Conservation (phyloP, 2,113 vertebrate genomes). For the Prunella himalayana region DNA sequence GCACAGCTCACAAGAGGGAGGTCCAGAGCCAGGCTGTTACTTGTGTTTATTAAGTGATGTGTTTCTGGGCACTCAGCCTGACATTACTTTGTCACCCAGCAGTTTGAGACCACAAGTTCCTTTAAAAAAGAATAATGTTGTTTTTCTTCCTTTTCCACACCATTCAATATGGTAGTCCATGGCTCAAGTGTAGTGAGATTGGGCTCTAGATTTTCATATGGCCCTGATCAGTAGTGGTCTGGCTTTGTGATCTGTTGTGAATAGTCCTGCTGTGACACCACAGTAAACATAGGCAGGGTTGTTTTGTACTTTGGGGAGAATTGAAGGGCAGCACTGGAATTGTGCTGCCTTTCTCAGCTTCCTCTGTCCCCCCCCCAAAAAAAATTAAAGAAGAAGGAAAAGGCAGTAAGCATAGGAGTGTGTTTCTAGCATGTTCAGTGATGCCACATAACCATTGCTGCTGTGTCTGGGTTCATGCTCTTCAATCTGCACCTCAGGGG, state of each 20-base stretch:
- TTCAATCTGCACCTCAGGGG: not conserved
- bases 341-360: not conserved
- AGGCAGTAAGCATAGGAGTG: not conserved
- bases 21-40: not conserved
- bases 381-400: not conserved
- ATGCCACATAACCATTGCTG: not conserved
- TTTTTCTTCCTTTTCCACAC: not conserved
- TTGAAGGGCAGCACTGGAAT: not conserved
- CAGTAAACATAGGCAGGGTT: not conserved
- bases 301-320: not conserved
- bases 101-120: not conserved
- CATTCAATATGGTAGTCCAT: not conserved
- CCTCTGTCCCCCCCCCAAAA: accelerated
- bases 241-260: not conserved
- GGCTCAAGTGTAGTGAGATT: not conserved
- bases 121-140: not conserved
- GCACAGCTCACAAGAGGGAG: not conserved
- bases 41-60: not conserved
- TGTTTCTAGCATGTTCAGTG: not conserved
- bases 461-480: not conserved
- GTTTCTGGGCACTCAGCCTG: not conserved
- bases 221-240: not conserved
- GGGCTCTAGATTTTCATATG: not conserved
- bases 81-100: not conserved
- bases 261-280: not conserved